Evolutionary conservation across 2,797 vertebrate species (phyloP).

Genomic region (Melanotaenia maccullochi): DNA sequence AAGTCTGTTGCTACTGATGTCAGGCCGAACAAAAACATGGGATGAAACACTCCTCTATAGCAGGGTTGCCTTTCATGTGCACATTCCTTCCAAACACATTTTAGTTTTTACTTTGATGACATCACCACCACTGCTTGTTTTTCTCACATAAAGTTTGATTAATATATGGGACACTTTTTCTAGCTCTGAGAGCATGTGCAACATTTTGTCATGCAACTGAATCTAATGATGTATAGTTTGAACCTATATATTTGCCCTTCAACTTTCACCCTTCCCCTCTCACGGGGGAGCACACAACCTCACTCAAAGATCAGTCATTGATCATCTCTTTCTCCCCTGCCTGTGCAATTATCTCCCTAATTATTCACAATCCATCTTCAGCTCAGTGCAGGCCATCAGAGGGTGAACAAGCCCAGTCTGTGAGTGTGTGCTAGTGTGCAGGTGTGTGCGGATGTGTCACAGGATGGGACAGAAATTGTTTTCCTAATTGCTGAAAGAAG

Average conservation of each 20-base stretch:
- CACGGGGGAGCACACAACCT: conserved; percentile 45
- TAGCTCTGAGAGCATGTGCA: neutral
- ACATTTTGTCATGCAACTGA: conserved; percentile 1
- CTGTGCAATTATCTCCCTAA: conserved; percentile 82
- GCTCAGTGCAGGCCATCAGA: conserved; percentile 63
- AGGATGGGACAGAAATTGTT: conserved; percentile 64
- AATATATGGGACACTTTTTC: conserved; percentile 10
- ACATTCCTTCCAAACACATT: conserved; percentile 39
- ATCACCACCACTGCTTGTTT: conserved; percentile 1
- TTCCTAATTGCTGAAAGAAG: conserved; percentile 75
- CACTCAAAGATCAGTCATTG: conserved; percentile 71
- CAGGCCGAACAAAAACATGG: conserved; percentile 59
- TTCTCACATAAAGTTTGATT: conserved; percentile 11
- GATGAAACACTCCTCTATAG: conserved; percentile 46
- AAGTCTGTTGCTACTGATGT: conserved; percentile 55
- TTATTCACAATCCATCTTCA: conserved; percentile 81
- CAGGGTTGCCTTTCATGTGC: conserved; percentile 46
- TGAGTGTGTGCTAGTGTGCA: conserved; percentile 31
- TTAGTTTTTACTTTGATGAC: conserved; percentile 28
- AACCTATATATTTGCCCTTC: conserved; percentile 37
- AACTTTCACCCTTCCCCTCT: conserved; percentile 22
- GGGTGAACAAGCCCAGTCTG: conserved; percentile 50
- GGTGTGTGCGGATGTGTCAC: conserved; percentile 44
- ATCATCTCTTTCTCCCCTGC: conserved; percentile 72
- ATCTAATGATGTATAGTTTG: neutral